Percentiles rank a stretch among this genome's conserved stretches.
These are phyloP conservation scores for Lutjanus argentimaculatus DNA, from an alignment of 2,797 vertebrate species.

Conservation along the genomic window DNA sequence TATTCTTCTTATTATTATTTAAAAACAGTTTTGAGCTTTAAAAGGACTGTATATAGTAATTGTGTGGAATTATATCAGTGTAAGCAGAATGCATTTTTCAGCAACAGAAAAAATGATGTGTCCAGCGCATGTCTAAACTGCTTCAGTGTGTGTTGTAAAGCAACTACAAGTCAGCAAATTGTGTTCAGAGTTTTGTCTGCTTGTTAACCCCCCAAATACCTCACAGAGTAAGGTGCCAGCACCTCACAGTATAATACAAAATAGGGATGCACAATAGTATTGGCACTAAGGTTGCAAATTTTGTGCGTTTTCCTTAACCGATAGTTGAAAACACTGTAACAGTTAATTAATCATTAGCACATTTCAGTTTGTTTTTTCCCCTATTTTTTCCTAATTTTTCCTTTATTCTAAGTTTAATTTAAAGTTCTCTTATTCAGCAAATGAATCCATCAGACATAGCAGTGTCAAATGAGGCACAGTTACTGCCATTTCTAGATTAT, in stretches of 20 bases:
- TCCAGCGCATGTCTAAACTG: neutral
- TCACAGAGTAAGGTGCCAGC: neutral
- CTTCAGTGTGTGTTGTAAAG: neutral
- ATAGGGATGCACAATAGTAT: too few species aligned
- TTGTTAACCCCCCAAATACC: slow-evolving; percentile 7
- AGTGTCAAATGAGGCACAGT: too few species aligned
- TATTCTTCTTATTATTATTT: slow-evolving; percentile 7
- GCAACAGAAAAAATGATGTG: neutral
- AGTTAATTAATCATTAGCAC: too few species aligned
- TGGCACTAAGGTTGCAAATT: too few species aligned
- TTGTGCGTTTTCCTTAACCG: too few species aligned
- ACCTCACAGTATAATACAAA: neutral
- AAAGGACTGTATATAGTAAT: neutral
- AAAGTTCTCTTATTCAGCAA: too few species aligned
- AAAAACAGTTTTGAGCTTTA: slow-evolving; percentile 5
- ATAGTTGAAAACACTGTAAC: too few species aligned
- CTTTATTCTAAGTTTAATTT: too few species aligned
- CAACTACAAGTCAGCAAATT: neutral
- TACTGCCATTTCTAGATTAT: too few species aligned
- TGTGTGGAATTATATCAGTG: neutral
- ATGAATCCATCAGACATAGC: too few species aligned
- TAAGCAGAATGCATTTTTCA: slow-evolving; percentile 4
- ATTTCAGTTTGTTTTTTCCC: too few species aligned
- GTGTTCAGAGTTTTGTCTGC: neutral
- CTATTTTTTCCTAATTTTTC: too few species aligned